Evolutionary conservation across 2,888 invertebrate species (phyloP), one percentile per base, ranked within the genome.

Genomic region (Drosophila mercatorum): DNA sequence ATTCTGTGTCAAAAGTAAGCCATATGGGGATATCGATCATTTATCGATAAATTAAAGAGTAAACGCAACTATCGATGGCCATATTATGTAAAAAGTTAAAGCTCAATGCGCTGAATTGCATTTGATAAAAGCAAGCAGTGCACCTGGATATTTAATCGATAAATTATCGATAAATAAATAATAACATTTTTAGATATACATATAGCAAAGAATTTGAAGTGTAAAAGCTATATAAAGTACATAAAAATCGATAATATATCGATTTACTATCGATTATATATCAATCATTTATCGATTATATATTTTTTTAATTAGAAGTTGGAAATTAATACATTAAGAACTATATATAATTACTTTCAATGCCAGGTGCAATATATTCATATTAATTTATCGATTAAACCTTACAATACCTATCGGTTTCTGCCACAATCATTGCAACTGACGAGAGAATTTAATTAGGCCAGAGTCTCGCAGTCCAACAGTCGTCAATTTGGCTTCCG

Each of bases 401-500:
- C 14, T 3, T 44, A 17, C 0, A n/a, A 46, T 11, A 17, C 2
- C 7, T 31, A 40, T 60, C 40, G 52, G 34, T 41, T 52, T n/a
- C 1, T 7, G 0, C 2, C 14, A 12, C 14, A 28, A 7, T 12
- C 12, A 2, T 6, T 12, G 34, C 12, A 51, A 22, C 12, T 31
- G 41, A 3, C 1, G 55, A 17, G 41, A 7, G 4, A 58, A 46
- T 38, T 3, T 51, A 51, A 51, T 51, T 34, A n/a, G 28, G 49
- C 14, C 36, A 36, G 4, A 17, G 11, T 22, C 8, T 34, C 26
- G 17, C 8, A 14, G 22, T 31, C 17, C n/a, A 6, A 12, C 14
- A 31, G 10, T 28, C 26, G 40, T 26, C 53, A 12, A 17, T 53
- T 66, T 14, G 36, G 11, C 31, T 66, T 65, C 44, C 52, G 66